Percentiles rank a stretch among this genome's conserved stretches.
Conservation (phyloP, 2,888 invertebrate genomes). For the Cyaniris semiargus region DNA sequence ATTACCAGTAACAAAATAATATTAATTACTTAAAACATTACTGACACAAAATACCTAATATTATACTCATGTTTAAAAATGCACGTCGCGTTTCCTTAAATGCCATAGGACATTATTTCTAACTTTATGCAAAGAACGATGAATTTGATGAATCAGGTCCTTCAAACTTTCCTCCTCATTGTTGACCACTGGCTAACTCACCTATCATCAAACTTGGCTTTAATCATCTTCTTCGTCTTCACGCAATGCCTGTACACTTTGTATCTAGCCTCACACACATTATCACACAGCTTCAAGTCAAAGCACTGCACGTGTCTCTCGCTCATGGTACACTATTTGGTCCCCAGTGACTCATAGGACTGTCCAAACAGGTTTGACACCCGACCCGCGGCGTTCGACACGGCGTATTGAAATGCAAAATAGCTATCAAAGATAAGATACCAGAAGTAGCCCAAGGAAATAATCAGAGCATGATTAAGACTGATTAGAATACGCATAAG, state of each 20-base stretch:
- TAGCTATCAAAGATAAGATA: slow-evolving; percentile 59
- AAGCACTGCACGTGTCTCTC: slow-evolving; percentile 55
- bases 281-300: slow-evolving; percentile 49
- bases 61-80: too few relatives aligned
- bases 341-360: slow-evolving; percentile 36
- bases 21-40: too few relatives aligned
- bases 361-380: slow-evolving; percentile 35
- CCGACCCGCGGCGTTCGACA: slow-evolving; percentile 22
- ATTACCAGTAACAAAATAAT: too few relatives aligned
- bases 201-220: slow-evolving; percentile 59
- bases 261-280: slow-evolving; percentile 53
- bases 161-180: not conserved
- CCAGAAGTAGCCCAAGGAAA: slow-evolving; percentile 63
- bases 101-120: too few relatives aligned
- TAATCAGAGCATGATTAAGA: slow-evolving; percentile 52
- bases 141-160: not conserved
- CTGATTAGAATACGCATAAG: slow-evolving; percentile 25
- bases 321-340: slow-evolving; percentile 30
- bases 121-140: not conserved
- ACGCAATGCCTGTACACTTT: slow-evolving; percentile 57
- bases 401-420: slow-evolving; percentile 37
- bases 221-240: slow-evolving; percentile 60
- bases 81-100: too few relatives aligned
- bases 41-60: too few relatives aligned
- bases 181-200: slow-evolving; percentile 72